Evolutionary conservation across 92 coral and sea anemone species (phyloP).

Genomic region (Parazoanthus darwini): DNA sequence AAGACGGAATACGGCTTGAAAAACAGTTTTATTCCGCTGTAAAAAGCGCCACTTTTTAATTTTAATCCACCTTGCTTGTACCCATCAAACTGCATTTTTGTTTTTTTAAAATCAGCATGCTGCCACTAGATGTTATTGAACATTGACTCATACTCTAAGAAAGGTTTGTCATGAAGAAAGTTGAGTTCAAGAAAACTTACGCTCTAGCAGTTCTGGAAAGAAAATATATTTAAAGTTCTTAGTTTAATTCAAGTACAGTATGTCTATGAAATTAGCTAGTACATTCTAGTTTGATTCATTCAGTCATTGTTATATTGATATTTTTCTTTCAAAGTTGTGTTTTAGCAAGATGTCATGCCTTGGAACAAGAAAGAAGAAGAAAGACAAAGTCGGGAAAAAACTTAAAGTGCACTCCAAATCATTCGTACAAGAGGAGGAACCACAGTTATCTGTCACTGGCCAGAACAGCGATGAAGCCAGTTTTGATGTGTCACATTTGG

Average conservation of each 20-base stretch:
- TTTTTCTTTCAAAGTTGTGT: neutral
- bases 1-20: neutral
- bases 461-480: neutral
- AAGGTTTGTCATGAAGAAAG: neutral
- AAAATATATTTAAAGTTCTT: too few species aligned
- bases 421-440: neutral
- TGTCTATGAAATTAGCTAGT: neutral
- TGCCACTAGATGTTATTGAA: neutral
- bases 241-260: too few species aligned
- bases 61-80: neutral
- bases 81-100: neutral
- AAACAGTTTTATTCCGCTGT: too few species aligned
- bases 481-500: constrained; percentile 12
- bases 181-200: too few species aligned
- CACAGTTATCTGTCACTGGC: neutral
- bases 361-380: constrained; percentile 18
- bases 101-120: neutral
- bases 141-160: neutral
- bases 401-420: neutral
- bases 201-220: too few species aligned
- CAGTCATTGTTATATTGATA: neutral
- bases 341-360: constrained; percentile 23
- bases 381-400: neutral
- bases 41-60: neutral
- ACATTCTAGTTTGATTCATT: neutral